These are phyloP conservation scores for Chionomys nivalis DNA, from an alignment of 2,113 vertebrate genomes.

Conservation along the genomic window DNA sequence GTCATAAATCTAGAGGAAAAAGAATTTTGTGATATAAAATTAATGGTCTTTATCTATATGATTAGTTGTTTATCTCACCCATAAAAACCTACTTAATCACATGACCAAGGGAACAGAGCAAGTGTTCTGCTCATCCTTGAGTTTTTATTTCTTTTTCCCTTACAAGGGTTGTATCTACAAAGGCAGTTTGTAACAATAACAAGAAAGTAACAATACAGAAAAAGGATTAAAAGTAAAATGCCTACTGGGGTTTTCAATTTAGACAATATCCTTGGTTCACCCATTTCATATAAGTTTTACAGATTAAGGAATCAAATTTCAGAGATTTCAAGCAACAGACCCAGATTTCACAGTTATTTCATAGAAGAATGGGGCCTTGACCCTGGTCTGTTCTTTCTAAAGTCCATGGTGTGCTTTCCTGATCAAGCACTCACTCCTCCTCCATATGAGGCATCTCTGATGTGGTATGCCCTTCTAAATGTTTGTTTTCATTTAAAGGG, in stretches of 20 bases:
- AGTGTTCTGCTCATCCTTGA: background rate
- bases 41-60: background rate
- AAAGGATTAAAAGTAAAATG: background rate
- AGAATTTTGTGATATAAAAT: conserved; percentile 6
- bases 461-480: no score
- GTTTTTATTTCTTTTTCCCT: background rate
- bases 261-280: background rate
- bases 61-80: background rate
- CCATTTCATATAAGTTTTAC: background rate
- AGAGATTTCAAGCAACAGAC: background rate
- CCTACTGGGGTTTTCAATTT: background rate
- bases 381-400: background rate
- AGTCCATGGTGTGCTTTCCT: background rate
- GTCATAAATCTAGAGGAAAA: conserved; percentile 10
- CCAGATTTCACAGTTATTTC: background rate
- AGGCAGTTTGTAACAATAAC: background rate
- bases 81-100: background rate
- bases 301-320: conserved; percentile 38
- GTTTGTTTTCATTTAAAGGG: no score
- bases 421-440: background rate
- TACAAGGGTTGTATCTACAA: background rate
- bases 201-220: background rate
- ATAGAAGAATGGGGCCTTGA: background rate
- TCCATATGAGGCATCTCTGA: background rate
- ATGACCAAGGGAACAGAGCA: background rate